Conservation (phyloP, 1,140 invertebrate genomes). For the Penaeus vannamei region DNA sequence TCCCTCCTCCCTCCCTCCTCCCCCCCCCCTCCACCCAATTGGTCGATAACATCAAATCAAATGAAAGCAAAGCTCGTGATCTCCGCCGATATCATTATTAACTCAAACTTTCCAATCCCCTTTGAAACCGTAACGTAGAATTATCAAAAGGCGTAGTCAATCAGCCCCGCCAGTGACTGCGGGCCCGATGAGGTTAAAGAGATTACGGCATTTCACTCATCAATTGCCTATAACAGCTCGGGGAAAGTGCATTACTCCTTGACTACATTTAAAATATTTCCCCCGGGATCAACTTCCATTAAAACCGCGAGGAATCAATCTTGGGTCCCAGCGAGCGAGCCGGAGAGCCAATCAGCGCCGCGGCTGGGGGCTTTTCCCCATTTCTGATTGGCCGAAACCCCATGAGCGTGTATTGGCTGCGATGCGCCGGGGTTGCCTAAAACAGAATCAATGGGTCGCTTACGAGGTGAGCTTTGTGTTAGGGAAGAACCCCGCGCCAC, state of each 20-base stretch:
- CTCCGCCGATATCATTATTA: too few relatives aligned
- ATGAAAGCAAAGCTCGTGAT: too few relatives aligned
- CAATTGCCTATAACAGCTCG: constrained; percentile 55
- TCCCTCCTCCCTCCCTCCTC: too few relatives aligned
- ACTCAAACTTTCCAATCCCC: not conserved
- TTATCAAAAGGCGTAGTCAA: constrained; percentile 25
- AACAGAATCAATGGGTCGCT: constrained; percentile 27
- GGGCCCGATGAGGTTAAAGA: constrained; percentile 40
- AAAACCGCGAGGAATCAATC: constrained; percentile 43
- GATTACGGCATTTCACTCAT: constrained; percentile 54
- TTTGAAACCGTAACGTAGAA: constrained; percentile 9
- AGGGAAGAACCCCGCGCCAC: too few relatives aligned
- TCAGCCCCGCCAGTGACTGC: not conserved
- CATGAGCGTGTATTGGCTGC: constrained; percentile 10
- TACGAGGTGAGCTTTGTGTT: not conserved
- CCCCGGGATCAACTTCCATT: constrained; percentile 50
- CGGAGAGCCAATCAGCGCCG: not conserved
- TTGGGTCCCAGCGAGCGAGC: not conserved
- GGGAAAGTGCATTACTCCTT: constrained; percentile 56
- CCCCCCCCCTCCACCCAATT: too few relatives aligned
- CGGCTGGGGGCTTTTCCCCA: not conserved
- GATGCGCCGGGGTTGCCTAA: not conserved
- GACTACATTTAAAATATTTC: constrained; percentile 62
- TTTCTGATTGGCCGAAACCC: constrained; percentile 40
- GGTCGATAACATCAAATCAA: too few relatives aligned